These are phyloP conservation scores for Cirrhinus molitorella DNA, from an alignment of 2,797 vertebrate genomes.

Conservation along the genomic window DNA sequence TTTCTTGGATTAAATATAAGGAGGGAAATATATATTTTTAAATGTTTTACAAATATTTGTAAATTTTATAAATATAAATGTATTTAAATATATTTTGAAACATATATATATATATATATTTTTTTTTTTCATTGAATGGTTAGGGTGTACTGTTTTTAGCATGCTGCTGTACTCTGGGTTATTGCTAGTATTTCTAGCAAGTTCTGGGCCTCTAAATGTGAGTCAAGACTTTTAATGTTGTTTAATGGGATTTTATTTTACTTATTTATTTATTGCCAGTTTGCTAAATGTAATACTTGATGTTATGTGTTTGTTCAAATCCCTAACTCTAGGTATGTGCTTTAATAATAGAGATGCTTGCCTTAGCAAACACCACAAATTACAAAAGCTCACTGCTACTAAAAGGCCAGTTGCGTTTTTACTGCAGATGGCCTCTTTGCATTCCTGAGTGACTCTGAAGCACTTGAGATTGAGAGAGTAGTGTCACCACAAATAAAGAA, in stretches of 20 bases:
- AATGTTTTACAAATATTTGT: too few species aligned
- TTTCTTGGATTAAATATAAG: neutral
- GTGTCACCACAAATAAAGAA: slow-evolving; percentile 2
- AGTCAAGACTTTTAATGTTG: neutral
- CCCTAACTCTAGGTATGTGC: neutral
- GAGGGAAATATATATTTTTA: neutral
- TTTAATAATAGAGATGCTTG: slow-evolving; percentile 15
- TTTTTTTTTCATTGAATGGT: too few species aligned
- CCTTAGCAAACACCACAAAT: slow-evolving; percentile 1
- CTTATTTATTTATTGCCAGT: neutral
- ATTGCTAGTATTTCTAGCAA: neutral
- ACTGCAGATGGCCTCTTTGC: slow-evolving; percentile 13
- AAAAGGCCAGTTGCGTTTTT: neutral
- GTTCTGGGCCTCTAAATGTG: neutral
- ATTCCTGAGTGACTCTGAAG: slow-evolving; percentile 26
- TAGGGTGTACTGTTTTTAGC: too few species aligned
- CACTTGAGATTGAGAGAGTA: neutral
- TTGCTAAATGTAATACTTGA: neutral
- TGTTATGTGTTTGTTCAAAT: neutral
- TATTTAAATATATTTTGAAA: neutral
- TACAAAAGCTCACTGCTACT: slow-evolving; percentile 21
- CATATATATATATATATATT: too few species aligned
- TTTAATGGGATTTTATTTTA: neutral
- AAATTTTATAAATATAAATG: too few species aligned
- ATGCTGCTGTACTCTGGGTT: neutral